These are phyloP conservation scores for Thunnus thynnus DNA, from an alignment of 2,113 vertebrate species.

Conservation along the genomic window DNA sequence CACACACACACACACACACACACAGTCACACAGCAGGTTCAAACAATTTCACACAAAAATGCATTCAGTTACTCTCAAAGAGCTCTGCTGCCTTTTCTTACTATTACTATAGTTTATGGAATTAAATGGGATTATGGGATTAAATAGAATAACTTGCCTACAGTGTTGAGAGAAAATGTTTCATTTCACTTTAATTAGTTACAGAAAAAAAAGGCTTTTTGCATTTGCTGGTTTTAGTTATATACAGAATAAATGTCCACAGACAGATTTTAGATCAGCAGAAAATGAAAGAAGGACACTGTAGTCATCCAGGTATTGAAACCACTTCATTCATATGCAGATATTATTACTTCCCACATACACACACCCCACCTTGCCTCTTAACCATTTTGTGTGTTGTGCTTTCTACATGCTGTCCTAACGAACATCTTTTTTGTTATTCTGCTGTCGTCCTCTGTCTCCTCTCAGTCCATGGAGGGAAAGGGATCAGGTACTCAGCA, in stretches of 20 bases:
- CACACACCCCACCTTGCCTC: no score
- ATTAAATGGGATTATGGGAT: constrained; percentile 58
- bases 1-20: constrained; percentile 8
- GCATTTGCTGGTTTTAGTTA: background rate
- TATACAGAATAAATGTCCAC: background rate
- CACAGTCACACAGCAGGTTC: constrained; percentile 5
- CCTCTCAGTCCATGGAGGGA: constrained; percentile 93
- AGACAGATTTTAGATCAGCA: background rate
- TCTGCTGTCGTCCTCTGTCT: constrained; percentile 7
- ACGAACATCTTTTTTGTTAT: background rate
- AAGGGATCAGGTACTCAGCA: constrained; percentile 94
- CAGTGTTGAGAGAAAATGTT: constrained; percentile 36
- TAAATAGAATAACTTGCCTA: constrained; percentile 40
- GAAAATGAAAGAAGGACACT: background rate
- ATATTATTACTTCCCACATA: no score
- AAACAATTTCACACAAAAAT: constrained; percentile 42
- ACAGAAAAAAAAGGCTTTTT: constrained; percentile 4
- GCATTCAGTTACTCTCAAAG: constrained; percentile 30
- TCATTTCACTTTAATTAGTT: constrained; percentile 42
- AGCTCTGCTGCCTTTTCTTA: constrained; percentile 31
- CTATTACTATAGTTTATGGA: constrained; percentile 28
- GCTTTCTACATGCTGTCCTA: background rate
- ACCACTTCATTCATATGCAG: no score
- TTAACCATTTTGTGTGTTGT: background rate
- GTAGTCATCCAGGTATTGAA: background rate